phyloP scores from a whole-genome alignment of 1,140 invertebrate species.

The Drosophila pseudoobscura region DNA sequence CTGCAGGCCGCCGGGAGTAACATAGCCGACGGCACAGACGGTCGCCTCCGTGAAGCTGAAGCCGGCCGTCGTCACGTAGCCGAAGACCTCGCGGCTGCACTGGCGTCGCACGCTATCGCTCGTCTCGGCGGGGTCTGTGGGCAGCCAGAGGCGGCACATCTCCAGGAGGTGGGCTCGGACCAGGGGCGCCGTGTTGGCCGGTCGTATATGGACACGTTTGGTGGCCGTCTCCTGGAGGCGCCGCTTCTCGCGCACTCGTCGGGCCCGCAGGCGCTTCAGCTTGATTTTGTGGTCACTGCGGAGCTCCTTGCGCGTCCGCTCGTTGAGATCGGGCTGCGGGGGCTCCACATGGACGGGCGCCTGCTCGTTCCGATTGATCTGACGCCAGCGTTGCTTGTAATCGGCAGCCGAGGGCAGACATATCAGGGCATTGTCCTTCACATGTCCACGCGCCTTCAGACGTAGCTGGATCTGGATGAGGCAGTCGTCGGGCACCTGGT shows the following conservation, averaged over 20 bases:
- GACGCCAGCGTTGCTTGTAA: slow-evolving; percentile 77
- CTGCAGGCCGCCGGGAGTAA: slow-evolving; percentile 85
- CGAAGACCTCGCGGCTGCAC: slow-evolving; percentile 88
- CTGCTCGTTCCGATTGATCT: slow-evolving; percentile 81
- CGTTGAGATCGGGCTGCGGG: slow-evolving; percentile 85
- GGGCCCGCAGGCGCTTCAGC: slow-evolving; percentile 86
- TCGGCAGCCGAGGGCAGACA: slow-evolving; percentile 87
- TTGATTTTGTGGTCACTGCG: slow-evolving; percentile 85
- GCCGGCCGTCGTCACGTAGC: slow-evolving; percentile 88
- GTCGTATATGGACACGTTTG: slow-evolving; percentile 67
- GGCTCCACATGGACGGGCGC: slow-evolving; percentile 85
- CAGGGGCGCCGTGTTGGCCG: slow-evolving; percentile 77
- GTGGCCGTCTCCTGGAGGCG: slow-evolving; percentile 70
- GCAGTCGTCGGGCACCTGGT: slow-evolving; percentile 69
- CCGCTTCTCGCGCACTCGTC: slow-evolving; percentile 85
- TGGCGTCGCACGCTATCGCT: slow-evolving; percentile 85
- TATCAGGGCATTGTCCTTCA: slow-evolving; percentile 86
- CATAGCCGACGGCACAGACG: slow-evolving; percentile 88
- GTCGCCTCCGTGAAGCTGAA: slow-evolving; percentile 88
- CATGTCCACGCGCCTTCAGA: slow-evolving; percentile 83
- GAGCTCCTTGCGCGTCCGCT: slow-evolving; percentile 85
- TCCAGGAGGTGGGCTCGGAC: slow-evolving; percentile 85
- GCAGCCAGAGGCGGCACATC: slow-evolving; percentile 89
- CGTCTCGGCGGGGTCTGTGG: slow-evolving; percentile 82
- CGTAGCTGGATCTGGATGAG: slow-evolving; percentile 85